Percentiles rank a stretch among this genome's conserved stretches.
Evolutionary conservation across 2,113 vertebrate genomes (phyloP).

Genomic region (Varanus komodoensis): DNA sequence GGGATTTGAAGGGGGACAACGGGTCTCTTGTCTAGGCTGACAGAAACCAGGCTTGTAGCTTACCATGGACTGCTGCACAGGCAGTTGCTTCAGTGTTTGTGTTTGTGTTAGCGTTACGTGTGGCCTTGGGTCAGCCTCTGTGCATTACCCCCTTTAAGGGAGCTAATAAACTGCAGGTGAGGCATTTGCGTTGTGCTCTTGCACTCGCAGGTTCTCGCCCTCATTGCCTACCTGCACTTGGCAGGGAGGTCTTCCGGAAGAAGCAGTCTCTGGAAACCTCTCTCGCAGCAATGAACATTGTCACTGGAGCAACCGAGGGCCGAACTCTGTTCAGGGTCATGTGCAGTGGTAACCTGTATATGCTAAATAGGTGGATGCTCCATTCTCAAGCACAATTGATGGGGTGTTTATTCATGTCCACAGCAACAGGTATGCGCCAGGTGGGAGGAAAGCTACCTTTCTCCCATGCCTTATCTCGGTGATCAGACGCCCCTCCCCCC

Average conservation of each 20-base stretch:
- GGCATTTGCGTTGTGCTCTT: neutral
- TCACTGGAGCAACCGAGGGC: neutral
- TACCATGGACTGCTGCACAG: neutral
- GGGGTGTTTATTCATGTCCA: neutral
- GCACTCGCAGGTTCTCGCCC: neutral
- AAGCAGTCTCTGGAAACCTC: neutral
- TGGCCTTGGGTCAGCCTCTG: neutral
- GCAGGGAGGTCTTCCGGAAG: neutral
- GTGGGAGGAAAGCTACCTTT: neutral
- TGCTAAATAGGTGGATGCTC: neutral
- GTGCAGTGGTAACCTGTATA: neutral
- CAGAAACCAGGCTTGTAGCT: neutral
- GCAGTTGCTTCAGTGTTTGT: neutral
- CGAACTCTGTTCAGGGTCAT: neutral
- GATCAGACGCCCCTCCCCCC: too few relatives aligned
- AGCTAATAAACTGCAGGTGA: neutral
- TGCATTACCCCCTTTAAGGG: neutral
- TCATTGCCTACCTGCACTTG: neutral
- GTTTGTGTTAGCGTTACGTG: neutral
- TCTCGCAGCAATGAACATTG: neutral
- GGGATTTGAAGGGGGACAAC: neutral
- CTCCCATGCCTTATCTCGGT: neutral
- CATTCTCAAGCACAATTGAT: neutral
- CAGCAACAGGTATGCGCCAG: too few relatives aligned
- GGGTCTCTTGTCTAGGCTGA: neutral